phyloP scores from a whole-genome alignment of 2,113 vertebrate genomes.

The Salvelinus namaycush region DNA sequence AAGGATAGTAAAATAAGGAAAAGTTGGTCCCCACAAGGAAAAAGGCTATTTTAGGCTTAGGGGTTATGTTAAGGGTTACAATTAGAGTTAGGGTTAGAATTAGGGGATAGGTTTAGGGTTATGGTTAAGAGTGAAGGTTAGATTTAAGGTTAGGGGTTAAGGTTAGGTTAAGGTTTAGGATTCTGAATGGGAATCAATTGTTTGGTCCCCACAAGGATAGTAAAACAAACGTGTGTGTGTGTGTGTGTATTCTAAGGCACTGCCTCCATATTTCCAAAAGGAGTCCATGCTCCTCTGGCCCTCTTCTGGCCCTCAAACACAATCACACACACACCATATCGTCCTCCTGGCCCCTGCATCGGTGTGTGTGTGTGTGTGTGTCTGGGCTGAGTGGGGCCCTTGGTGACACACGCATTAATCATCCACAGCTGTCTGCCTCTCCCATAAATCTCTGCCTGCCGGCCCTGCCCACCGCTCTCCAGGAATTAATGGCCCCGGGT shows the following conservation, averaged over 20 bases:
- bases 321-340: neutral
- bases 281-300: neutral
- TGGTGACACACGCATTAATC: slow-evolving; percentile 29
- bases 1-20: too few relatives aligned
- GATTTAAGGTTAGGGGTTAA: too few relatives aligned
- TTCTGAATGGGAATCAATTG: too few relatives aligned
- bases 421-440: slow-evolving; percentile 23
- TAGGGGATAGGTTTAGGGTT: too few relatives aligned
- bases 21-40: too few relatives aligned
- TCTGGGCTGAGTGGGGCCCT: slow-evolving; percentile 6
- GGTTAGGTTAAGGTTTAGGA: too few relatives aligned
- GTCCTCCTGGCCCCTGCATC: neutral
- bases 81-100: too few relatives aligned
- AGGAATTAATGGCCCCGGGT: slow-evolving; percentile 20
- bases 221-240: neutral
- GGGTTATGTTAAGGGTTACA: too few relatives aligned
- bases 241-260: neutral
- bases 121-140: too few relatives aligned
- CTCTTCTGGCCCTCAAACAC: neutral
- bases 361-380: neutral
- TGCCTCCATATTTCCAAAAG: neutral
- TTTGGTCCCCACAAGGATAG: too few relatives aligned
- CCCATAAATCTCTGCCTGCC: slow-evolving; percentile 36
- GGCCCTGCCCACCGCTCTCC: slow-evolving; percentile 15
- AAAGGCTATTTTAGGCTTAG: too few relatives aligned